Evolutionary conservation across 2,113 vertebrate species (phyloP).

Genomic region (Onychorhynchus coronatus): DNA sequence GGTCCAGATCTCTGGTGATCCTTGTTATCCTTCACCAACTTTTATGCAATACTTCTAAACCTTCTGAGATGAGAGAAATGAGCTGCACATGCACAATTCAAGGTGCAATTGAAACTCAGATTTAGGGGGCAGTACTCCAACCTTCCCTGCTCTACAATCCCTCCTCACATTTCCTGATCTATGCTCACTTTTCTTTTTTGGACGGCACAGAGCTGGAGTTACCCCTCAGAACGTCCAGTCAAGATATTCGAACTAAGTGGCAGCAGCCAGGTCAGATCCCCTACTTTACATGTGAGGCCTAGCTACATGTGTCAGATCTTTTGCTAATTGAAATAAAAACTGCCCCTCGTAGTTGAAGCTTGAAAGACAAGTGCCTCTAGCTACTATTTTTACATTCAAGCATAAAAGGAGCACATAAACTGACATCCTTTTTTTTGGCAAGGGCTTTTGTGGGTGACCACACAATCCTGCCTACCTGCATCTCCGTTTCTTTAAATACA

Average conservation of each 20-base stretch:
- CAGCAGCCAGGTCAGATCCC: background rate
- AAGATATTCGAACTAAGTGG: background rate
- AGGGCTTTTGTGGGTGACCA: background rate
- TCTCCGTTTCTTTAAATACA: background rate
- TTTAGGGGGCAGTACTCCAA: background rate
- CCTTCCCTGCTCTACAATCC: background rate
- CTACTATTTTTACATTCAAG: background rate
- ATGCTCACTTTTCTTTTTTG: background rate
- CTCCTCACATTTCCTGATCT: background rate
- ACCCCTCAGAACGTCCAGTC: background rate
- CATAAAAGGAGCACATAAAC: background rate
- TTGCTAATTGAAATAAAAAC: background rate
- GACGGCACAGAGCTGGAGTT: background rate
- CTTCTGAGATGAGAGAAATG: background rate
- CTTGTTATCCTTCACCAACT: background rate
- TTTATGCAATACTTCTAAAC: background rate
- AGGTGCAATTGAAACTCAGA: background rate
- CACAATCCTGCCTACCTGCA: background rate
- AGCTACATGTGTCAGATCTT: background rate
- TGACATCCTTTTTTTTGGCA: background rate
- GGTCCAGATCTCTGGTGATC: background rate
- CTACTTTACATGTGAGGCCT: background rate
- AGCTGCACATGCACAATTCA: background rate
- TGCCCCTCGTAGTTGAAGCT: background rate
- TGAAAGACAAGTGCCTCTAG: background rate